A percentile compares a stretch with the other conserved stretches of the same genome.
Evolutionary conservation across 2,888 invertebrate genomes (phyloP).

Genomic region (Emmelina monodactyla): DNA sequence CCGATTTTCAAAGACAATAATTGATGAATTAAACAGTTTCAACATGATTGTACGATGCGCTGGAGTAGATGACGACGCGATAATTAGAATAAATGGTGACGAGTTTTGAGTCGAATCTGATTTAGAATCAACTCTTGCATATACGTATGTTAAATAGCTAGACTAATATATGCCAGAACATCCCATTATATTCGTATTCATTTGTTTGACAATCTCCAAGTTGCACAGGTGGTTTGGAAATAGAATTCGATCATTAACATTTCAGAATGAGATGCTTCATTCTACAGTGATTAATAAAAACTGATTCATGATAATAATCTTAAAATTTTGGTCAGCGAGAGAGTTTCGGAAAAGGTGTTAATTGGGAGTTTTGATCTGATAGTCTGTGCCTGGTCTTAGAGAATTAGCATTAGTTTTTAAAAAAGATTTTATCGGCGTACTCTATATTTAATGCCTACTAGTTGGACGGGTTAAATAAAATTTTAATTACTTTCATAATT

Average conservation of each 20-base stretch:
- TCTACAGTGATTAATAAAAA: slow-evolving; percentile 29
- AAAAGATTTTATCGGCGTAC: slow-evolving; percentile 13
- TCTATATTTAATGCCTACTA: too few species aligned
- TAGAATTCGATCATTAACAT: slow-evolving; percentile 27
- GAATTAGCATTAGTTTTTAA: slow-evolving; percentile 21
- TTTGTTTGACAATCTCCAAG: slow-evolving; percentile 35
- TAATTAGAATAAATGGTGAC: slow-evolving; percentile 55
- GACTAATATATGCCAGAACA: slow-evolving; percentile 23
- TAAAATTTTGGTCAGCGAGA: not conserved
- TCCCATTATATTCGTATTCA: slow-evolving; percentile 28
- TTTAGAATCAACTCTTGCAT: slow-evolving; percentile 12
- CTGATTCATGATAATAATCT: not conserved
- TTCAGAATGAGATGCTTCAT: slow-evolving; percentile 23
- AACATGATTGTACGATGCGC: slow-evolving; percentile 46
- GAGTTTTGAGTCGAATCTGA: slow-evolving; percentile 35
- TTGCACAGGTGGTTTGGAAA: slow-evolving; percentile 36
- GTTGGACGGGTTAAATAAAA: too few species aligned
- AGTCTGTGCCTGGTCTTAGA: slow-evolving; percentile 20
- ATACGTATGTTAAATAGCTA: too few species aligned
- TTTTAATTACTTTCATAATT: too few species aligned
- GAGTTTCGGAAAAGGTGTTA: not conserved
- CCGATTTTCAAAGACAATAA: slow-evolving; percentile 37
- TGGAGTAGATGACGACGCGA: slow-evolving; percentile 21
- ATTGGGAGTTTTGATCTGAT: slow-evolving; percentile 19
- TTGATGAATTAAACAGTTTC: slow-evolving; percentile 52